Base-by-base conservation (phyloP, 2,888 invertebrate genomes). In the Diarsia mendica region DNA sequence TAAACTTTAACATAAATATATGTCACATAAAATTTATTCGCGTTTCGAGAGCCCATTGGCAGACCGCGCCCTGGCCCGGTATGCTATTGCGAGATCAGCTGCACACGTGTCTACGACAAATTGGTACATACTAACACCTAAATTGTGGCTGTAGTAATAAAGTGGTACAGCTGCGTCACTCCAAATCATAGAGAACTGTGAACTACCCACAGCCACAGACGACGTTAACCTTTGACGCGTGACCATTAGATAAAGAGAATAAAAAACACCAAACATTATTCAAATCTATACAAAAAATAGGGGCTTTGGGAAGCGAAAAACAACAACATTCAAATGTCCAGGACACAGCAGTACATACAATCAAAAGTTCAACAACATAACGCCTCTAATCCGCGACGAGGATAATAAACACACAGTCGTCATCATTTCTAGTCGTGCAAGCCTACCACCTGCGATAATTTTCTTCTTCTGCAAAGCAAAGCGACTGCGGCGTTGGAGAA, bases 401-500 rank as follows among this genome's bases (percentile, higher is more conserved):
- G 66, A 13, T 61, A 65, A 51, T 68, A 71, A 70, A 79, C 46
- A 55, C n/a, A 61, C 28, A 64, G 58, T 72, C 46, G 55, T 49
- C 67, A 77, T 86, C 77, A 85, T 82, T 85, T 84, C 71, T 79
- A 86, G 75, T 79, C 77, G 79, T 80, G 80, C 67, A 72, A 83
- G 84, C 74, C 87, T 87, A 87, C 90, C 89, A 91, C 89, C 91
- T 91, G 90, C 89, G 88, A 91, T 93, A 92, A 93, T 94, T 93
- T 93, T 94, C 94, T 91, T 93, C 92, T 93, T 92, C 93, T 92
- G 91, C 94, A 92, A 87, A 87, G 92, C 93, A 91, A 93, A 91
- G 92, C 91, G 91, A 91, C 91, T 92, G 90, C 91, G 91, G 87
- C 87, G 89, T 92, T 94, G 94, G 96, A 96, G 96, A 96, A 96